Evolutionary conservation across 2,113 vertebrate genomes (phyloP).

Genomic region (Pogonocichla stellata): DNA sequence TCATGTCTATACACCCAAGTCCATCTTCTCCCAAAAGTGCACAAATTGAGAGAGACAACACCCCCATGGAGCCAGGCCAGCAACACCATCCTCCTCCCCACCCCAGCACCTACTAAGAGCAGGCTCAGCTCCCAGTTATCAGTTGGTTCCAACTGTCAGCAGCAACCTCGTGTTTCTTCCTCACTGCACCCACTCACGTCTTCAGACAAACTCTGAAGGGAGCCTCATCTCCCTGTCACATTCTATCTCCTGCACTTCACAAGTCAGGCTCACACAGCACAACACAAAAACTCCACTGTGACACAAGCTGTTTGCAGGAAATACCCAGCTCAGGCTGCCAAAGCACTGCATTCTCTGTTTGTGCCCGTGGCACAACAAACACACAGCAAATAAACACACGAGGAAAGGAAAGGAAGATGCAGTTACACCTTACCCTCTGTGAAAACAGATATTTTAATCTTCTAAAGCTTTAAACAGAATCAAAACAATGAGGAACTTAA

Average conservation of each 20-base stretch:
- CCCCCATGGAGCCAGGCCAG: neutral
- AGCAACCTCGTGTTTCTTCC: slow-evolving; percentile 3
- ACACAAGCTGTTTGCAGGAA: neutral
- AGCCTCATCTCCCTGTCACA: slow-evolving; percentile 7
- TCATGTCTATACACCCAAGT: neutral
- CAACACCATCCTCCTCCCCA: neutral
- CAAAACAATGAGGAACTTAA: neutral
- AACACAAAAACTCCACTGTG: neutral
- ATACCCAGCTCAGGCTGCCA: neutral
- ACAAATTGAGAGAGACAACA: neutral
- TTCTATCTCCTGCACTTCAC: slow-evolving; percentile 7
- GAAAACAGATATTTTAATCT: neutral
- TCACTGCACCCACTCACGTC: neutral
- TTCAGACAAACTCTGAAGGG: neutral
- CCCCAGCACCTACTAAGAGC: neutral
- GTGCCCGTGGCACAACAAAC: neutral
- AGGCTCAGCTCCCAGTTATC: neutral
- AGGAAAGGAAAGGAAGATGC: neutral
- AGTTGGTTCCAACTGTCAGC: neutral
- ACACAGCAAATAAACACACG: neutral
- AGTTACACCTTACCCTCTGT: neutral
- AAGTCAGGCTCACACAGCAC: neutral
- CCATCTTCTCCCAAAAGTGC: neutral
- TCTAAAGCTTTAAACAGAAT: neutral
- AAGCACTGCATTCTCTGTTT: neutral